phyloP scores from a whole-genome alignment of 2,797 vertebrate species.

The Notolabrus celidotus region DNA sequence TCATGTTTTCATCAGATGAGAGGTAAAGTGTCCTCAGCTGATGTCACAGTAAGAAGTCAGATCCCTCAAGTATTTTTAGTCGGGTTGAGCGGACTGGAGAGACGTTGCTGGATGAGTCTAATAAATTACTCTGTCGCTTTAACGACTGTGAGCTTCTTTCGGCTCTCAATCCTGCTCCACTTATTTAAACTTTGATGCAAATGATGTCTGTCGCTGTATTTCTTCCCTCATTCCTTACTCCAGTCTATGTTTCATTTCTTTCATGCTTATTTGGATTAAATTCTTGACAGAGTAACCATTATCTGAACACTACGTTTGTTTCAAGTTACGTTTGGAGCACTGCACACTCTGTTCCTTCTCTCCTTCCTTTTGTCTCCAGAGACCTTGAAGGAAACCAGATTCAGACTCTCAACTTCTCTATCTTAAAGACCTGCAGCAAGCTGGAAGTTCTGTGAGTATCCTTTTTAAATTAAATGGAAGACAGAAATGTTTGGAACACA shows the following conservation, averaged over 20 bases:
- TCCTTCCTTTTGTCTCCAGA: constrained; percentile 41
- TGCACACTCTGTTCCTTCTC: neutral
- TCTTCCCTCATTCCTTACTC: neutral
- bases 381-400: constrained; percentile 80
- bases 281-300: neutral
- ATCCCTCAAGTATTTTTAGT: constrained; percentile 8
- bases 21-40: neutral
- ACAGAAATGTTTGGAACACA: neutral
- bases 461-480: constrained; percentile 1
- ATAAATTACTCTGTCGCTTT: constrained; percentile 5
- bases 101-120: constrained; percentile 1
- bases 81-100: neutral
- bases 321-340: neutral
- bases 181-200: constrained; percentile 10
- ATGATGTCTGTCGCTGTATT: neutral
- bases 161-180: neutral
- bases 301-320: neutral
- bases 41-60: constrained; percentile 26
- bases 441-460: constrained; percentile 78
- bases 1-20: neutral
- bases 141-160: neutral
- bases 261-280: neutral
- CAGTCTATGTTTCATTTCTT: neutral
- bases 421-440: constrained; percentile 76
- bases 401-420: constrained; percentile 71